Evolutionary conservation across 2,113 vertebrate species (phyloP), one percentile per base, ranked within the genome.

Genomic region (Poeciliopsis occidentalis): DNA sequence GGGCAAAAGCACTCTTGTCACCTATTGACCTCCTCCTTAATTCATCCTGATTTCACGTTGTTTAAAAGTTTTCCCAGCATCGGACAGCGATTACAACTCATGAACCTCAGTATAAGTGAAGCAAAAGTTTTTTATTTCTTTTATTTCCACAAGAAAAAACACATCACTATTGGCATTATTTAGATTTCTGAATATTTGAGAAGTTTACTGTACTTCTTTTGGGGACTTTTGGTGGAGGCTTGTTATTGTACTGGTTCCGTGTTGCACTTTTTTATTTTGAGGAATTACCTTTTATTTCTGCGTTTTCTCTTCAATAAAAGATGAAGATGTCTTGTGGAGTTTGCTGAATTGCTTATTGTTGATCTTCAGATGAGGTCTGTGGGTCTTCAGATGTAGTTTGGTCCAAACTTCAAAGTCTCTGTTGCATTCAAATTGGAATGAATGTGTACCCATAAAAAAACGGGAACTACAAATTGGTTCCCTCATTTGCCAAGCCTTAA

Each of bases 1-100:
- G 83, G 87, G 87, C 75, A 82, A 86, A 88, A 83, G 76, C 73
- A 31, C 82, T 75, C 67, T 78, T 87, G 85, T 87, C 85, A 90
- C 89, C 78, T 79, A 83, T 89, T 81, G 78, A 73, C 78, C 15
- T 22, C 65, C 66, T 71, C 73, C 70, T 75, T 87, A 84, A 90
- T 80, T 86, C 77, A 84, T 85, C 57, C 3, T 64, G 76, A 84
- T 85, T 86, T 78, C 37, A 74, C 85, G 64, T 81, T 78, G 70
- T 84, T 81, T 30, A 11, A 32, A 63, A 70, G 60, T 81, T 87
- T 77, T 64, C 22, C 8, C 41, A 41, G 57, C 17, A 1, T 13
- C 24, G 29, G 27, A 60, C 1, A 32, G 10, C 65, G 51, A 79
- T 76, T 79, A 41, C 73, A 54, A 22, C 71, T 17, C 27, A 29